phyloP scores from a whole-genome alignment of 2,888 invertebrate genomes.

The Busseola fusca region DNA sequence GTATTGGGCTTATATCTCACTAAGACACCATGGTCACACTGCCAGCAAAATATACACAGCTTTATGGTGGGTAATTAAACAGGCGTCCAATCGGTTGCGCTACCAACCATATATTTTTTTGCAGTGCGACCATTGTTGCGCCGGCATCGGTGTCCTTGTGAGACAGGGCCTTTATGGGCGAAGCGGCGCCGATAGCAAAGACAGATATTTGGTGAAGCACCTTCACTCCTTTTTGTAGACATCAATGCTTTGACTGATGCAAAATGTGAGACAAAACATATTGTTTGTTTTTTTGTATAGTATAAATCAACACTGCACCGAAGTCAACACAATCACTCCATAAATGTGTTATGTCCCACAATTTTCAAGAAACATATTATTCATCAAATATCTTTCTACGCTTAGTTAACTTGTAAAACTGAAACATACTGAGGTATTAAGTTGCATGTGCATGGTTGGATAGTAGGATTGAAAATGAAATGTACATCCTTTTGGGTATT shows the following conservation, averaged over 20 bases:
- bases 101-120: neutral
- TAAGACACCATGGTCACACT: neutral
- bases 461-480: conserved; percentile 30
- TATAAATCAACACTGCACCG: conserved; percentile 17
- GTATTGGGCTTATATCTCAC: neutral
- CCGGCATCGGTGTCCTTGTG: neutral
- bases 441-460: conserved; percentile 64
- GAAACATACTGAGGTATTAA: conserved; percentile 17
- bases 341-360: conserved; percentile 7
- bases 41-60: neutral
- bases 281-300: conserved; percentile 11
- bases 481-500: conserved; percentile 37
- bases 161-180: conserved; percentile 14
- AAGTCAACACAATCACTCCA: conserved; percentile 7
- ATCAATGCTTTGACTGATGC: conserved; percentile 13
- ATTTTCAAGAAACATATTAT: conserved; percentile 10
- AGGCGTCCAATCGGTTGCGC: neutral
- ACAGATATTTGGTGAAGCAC: conserved; percentile 46
- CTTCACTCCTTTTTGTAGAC: conserved; percentile 16
- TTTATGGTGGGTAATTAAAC: neutral
- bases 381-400: conserved; percentile 38
- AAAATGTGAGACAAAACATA: conserved; percentile 22
- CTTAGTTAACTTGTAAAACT: conserved; percentile 22
- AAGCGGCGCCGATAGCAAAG: conserved; percentile 5
- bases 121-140: too few species aligned